Evolutionary conservation across 2,113 vertebrate species (phyloP).

Genomic region (Pseudonaja textilis): DNA sequence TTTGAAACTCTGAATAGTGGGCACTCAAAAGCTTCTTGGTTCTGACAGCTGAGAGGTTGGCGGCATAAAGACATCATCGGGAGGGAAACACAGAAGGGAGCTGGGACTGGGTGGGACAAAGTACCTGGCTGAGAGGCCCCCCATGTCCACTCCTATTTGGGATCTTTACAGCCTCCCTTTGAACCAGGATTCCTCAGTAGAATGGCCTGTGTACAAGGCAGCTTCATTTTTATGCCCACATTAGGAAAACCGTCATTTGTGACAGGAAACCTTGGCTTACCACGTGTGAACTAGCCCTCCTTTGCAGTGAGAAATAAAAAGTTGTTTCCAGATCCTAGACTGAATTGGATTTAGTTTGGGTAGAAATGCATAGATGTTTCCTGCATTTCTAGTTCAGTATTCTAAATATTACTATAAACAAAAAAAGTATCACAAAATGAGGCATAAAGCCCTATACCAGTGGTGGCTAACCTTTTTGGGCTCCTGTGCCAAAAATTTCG

Average conservation of each 20-base stretch:
- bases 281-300: background rate
- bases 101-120: background rate
- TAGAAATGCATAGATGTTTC: background rate
- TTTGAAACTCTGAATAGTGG: background rate
- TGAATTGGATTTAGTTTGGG: background rate
- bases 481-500: no score
- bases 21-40: background rate
- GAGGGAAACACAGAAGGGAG: constrained; percentile 7
- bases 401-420: background rate
- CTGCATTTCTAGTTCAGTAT: background rate
- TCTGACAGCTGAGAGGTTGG: constrained; percentile 26
- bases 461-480: no score
- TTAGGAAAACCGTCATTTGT: background rate
- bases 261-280: background rate
- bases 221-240: background rate
- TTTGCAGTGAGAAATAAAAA: background rate
- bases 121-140: background rate
- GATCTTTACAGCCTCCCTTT: background rate
- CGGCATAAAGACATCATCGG: constrained; percentile 21
- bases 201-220: background rate
- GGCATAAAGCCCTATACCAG: no score
- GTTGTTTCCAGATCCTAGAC: background rate
- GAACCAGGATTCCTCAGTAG: background rate
- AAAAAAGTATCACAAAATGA: background rate
- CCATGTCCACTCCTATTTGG: background rate